Base-by-base conservation (phyloP, 1,140 invertebrate species). In the Lasioglossum baleicum region DNA sequence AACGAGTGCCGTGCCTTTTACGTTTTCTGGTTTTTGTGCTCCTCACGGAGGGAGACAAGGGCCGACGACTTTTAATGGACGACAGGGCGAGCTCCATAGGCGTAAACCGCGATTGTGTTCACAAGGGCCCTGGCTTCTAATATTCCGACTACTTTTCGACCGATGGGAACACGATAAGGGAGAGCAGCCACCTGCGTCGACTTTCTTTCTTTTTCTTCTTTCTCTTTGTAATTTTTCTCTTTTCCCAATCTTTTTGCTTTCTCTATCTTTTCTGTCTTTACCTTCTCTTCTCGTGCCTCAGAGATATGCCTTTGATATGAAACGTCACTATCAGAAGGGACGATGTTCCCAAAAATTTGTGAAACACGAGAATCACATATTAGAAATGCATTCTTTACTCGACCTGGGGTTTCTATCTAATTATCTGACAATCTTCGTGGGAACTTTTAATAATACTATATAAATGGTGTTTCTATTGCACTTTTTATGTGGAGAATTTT, bases 21-120 rank as follows among this genome's bases (percentile, higher is more conserved):
- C 87, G 87, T 87, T 88, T 88, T 87, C 87, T 88, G 82, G 87
- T 88, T 89, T 89, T 89, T 87, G 81, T 88, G 68, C 82, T 81
- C 75, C 80, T 85, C 80, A 80, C 83, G 71, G 75, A 88, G 85
- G 85, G 87, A 89, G 87, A 88, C 83, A 88, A 89, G 85, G 83
- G 85, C 84, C 80, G 83, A 80, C 83, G 82, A 88, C 83, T 88
- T 87, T 89, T 89, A 89, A 89, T 89, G 88, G 88, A 89, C 87
- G 83, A 87, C 88, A 88, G 83, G 82, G 82, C 83, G 84, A 87
- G 69, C 53, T 65, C 70, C 88, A 89, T 88, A 87, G 88, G 88
- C 88, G 88, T 87, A 87, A 83, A 79, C 77, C 56, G 44, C 72
- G 81, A 85, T 73, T 76, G 72, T 82, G 82, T 31, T 70, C 61